A percentile compares a stretch with the other conserved stretches of the same genome.
These are phyloP conservation scores for Syrphus vitripennis DNA, from an alignment of 2,888 invertebrate genomes.

Conservation along the genomic window DNA sequence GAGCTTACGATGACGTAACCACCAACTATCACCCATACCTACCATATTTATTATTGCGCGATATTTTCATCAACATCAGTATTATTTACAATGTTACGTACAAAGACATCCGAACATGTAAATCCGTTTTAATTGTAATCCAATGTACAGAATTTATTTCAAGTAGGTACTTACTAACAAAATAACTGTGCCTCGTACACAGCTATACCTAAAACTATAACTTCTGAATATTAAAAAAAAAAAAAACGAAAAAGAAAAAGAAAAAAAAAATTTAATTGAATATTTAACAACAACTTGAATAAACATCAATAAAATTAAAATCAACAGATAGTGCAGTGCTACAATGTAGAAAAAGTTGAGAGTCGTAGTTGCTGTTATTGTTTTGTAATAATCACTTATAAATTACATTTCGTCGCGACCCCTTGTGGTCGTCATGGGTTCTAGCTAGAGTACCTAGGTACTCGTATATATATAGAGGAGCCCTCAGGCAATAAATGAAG, in stretches of 20 bases:
- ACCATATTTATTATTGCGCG: neutral
- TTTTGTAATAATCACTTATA: neutral
- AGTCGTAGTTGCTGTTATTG: neutral
- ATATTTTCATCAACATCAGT: neutral
- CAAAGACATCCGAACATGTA: too few species aligned
- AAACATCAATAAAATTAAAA: conserved; percentile 64
- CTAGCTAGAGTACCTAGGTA: too few species aligned
- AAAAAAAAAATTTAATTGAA: conserved; percentile 1
- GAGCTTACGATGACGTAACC: neutral
- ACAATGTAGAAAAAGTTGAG: conserved; percentile 50
- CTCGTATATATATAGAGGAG: too few species aligned
- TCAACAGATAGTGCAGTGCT: conserved; percentile 48
- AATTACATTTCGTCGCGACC: neutral
- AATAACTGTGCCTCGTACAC: neutral
- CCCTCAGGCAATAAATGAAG: too few species aligned
- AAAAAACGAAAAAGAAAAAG: neutral
- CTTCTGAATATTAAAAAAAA: conserved; percentile 1
- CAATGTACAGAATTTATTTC: neutral
- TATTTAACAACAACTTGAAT: conserved; percentile 56
- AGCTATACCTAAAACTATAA: neutral
- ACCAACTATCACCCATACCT: neutral
- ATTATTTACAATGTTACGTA: neutral
- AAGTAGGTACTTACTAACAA: neutral
- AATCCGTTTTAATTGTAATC: neutral
- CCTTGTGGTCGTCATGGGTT: neutral